Conservation (phyloP, 1,140 invertebrate species). For the Charaxes varanes region DNA sequence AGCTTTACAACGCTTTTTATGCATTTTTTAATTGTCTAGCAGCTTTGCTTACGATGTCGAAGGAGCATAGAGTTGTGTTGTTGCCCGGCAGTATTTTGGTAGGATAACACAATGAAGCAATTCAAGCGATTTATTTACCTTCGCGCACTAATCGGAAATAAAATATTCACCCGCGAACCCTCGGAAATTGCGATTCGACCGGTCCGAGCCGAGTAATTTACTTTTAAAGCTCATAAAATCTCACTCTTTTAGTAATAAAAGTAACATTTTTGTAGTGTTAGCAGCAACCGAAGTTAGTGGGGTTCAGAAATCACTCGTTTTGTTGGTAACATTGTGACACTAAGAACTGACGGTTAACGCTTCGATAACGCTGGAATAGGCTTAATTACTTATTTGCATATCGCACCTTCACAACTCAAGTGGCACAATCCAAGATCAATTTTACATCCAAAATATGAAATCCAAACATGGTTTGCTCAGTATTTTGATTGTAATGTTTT, state of each 20-base stretch:
- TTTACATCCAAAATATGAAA: too few species aligned
- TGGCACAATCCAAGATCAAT: too few species aligned
- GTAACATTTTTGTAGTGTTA: slow-evolving; percentile 68
- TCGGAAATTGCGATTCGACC: slow-evolving; percentile 51
- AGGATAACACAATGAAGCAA: slow-evolving; percentile 28
- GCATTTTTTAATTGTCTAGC: background rate
- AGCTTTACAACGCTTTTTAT: background rate
- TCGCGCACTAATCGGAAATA: slow-evolving; percentile 47
- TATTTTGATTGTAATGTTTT: too few species aligned
- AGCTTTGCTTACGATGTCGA: too few species aligned
- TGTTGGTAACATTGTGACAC: slow-evolving; percentile 63
- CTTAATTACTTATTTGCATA: slow-evolving; percentile 57
- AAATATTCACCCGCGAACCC: slow-evolving; percentile 59
- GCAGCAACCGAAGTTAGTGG: slow-evolving; percentile 44
- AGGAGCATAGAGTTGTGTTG: too few species aligned
- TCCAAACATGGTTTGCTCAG: too few species aligned
- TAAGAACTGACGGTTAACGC: slow-evolving; percentile 46
- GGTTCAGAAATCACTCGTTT: slow-evolving; percentile 57
- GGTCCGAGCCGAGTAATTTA: slow-evolving; percentile 61
- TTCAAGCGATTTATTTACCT: slow-evolving; percentile 51
- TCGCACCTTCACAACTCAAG: too few species aligned
- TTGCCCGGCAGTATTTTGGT: too few species aligned
- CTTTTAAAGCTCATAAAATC: slow-evolving; percentile 71
- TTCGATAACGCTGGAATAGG: slow-evolving; percentile 36
- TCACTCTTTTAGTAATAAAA: slow-evolving; percentile 69